Base-by-base conservation (phyloP, 2,888 invertebrate genomes). In the Drosophila falleni region DNA sequence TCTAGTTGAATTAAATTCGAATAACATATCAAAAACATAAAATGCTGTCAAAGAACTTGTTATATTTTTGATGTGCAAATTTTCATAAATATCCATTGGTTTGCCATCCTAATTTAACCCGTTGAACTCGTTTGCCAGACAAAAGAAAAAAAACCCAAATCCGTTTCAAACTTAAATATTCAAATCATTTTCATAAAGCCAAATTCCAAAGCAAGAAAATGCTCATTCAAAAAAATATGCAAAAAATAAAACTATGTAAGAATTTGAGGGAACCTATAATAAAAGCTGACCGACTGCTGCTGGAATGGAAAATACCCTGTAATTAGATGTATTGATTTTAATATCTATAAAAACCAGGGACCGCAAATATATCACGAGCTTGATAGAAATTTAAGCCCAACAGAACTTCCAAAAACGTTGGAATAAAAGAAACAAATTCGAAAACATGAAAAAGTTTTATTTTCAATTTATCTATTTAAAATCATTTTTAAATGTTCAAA, bases 21-120 rank as follows among this genome's bases (percentile, higher is more conserved):
- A 68, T 46, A 77, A 55, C 46, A 60, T 58, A 37, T 16, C 55
- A 33, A 15, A 60, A 47, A 58, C 55, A 67, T 79, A 59, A 64
- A 66, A 60, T 46, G 55, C 50, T 73, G 67, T 51, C 69, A 60
- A 46, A 65, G 69, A 80, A 70, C 66, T 64, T 84, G 72, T 78
- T 80, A 63, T 71, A 66, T 56, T 71, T 76, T 31, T 68, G 66
- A 78, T 87, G 89, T 78, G 89, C 79, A 76, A 66, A 79, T 76
- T 87, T 89, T 74, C 76, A 79, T 76, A 72, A 69, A 42, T 71
- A 78, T 64, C 67, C 62, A 44, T 47, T 50, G 47, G 47, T 15
- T 61, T 54, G 76, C 68, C 70, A 76, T 74, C 66, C 75, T 74
- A 84, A 78, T 72, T 89, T 60, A 80, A 74, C 78, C 60, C 44